phyloP scores from a whole-genome alignment of 2,113 vertebrate genomes.

The Lontra canadensis region DNA sequence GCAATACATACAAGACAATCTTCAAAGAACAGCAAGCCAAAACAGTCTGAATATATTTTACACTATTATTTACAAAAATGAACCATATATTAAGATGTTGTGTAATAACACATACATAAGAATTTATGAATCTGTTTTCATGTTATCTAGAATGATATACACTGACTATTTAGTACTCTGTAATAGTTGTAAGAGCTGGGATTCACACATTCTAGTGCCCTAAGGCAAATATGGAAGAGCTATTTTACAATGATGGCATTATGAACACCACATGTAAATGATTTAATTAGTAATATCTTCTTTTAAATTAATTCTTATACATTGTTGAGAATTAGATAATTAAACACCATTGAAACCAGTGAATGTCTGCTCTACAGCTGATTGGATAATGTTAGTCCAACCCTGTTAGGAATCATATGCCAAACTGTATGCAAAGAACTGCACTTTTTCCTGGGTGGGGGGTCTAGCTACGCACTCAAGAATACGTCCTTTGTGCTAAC shows the following conservation, averaged over 20 bases:
- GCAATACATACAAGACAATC: neutral
- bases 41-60: neutral
- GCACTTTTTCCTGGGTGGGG: neutral
- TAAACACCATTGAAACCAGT: neutral
- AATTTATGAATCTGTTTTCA: neutral
- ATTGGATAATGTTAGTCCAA: neutral
- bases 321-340: neutral
- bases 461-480: too few relatives aligned
- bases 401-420: neutral
- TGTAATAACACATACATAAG: neutral
- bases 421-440: neutral
- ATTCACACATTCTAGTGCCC: neutral
- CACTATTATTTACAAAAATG: neutral
- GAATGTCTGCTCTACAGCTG: neutral
- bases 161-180: neutral
- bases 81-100: neutral
- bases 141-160: neutral
- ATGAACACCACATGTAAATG: neutral
- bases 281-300: neutral
- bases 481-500: neutral
- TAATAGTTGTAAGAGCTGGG: neutral
- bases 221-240: neutral
- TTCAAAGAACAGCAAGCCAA: neutral
- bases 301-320: neutral
- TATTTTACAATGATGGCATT: neutral